Base-by-base conservation (phyloP, 2,888 invertebrate species). In the Euplexia lucipara region DNA sequence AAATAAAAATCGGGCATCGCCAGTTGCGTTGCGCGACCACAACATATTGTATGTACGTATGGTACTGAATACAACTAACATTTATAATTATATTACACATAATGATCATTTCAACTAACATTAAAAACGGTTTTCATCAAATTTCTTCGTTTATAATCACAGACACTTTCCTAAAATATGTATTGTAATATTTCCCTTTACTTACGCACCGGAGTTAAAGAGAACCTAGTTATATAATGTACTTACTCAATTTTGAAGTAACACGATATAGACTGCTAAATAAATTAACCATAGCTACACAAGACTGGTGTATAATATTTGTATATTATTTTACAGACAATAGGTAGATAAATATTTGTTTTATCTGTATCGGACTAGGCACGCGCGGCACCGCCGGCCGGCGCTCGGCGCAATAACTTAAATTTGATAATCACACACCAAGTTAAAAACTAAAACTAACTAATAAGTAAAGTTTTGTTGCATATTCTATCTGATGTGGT, bases 101-200 rank as follows among this genome's bases (percentile, higher is more conserved):
- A 91, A 90, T 87, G 83, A 89, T 85, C 85, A 87, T 88, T 86
- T 87, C 86, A 88, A 89, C 90, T 92, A 90, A 91, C 87, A 90
- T 88, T 90, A 90, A 89, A 88, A 92, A 93, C 89, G 88, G 90
- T 90, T 92, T 90, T 90, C 92, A 90, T 91, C 92, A 92, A 93
- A 90, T 94, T 94, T 93, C 92, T 90, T 94, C 93, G 90, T 92
- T 94, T 91, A 94, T 93, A 94, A 95, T 95, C 95, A 95, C 95
- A 95, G 95, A 95, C 95, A 94, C 93, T 95, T 95, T 95, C 92
- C 93, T 94, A 94, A 92, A 93, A 91, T 94, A 94, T 94, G 92
- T 92, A 91, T 86, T 88, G 87, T 90, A 86, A 90, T 89, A 79
- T 78, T 81, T 90, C 90, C 82, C 88, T 86, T 88, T 88, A 86